Conservation (phyloP, 2,797 vertebrate genomes). For the Girardinus metallicus region DNA sequence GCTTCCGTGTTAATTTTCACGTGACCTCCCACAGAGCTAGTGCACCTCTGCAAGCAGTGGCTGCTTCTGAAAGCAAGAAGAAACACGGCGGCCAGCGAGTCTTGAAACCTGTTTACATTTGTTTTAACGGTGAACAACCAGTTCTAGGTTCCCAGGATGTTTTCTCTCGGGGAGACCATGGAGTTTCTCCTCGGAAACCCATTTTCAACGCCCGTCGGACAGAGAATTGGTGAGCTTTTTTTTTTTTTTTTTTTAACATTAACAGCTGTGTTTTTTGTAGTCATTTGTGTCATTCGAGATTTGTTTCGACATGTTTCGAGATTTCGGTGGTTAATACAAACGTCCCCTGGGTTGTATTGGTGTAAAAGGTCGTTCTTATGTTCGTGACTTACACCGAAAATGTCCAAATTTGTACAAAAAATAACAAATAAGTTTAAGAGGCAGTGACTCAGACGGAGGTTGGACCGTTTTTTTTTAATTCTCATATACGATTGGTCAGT, state of each 20-base stretch:
- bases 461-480: neutral
- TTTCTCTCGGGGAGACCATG: conserved; percentile 72
- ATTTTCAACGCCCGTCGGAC: conserved; percentile 82
- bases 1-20: conserved; percentile 51
- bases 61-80: conserved; percentile 29
- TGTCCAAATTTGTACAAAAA: conserved; percentile 27
- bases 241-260: conserved; percentile 8
- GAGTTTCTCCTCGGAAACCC: conserved; percentile 81
- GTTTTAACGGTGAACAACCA: neutral
- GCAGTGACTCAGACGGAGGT: conserved; percentile 35
- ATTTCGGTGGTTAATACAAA: neutral
- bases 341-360: neutral
- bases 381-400: neutral
- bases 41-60: conserved; percentile 32
- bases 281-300: neutral
- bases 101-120: rapidly evolving
- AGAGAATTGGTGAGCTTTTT: conserved; percentile 80
- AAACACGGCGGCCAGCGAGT: conserved; percentile 8
- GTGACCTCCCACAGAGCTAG: conserved; percentile 65
- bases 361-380: neutral
- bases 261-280: neutral
- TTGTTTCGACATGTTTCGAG: neutral
- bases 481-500: conserved; percentile 47
- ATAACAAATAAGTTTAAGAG: neutral
- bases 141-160: conserved; percentile 47